These are phyloP conservation scores for Thyatira batis DNA, from an alignment of 2,888 invertebrate genomes.

Conservation along the genomic window DNA sequence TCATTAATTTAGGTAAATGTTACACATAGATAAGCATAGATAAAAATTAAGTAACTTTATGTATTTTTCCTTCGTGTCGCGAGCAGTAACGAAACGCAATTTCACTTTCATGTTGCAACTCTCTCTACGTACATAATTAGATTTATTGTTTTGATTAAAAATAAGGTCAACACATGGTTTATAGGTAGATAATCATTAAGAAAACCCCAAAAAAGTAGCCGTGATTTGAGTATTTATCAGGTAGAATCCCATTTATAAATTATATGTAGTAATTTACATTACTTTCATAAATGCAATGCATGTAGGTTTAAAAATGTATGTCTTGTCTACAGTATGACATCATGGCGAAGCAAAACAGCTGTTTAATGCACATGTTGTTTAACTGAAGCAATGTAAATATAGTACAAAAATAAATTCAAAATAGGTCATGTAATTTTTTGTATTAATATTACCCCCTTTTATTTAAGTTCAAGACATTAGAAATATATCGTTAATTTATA, in stretches of 20 bases:
- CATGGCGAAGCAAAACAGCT: constrained; percentile 1
- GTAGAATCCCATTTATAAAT: neutral
- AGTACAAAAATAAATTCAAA: neutral
- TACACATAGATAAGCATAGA: neutral
- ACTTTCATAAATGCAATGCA: neutral
- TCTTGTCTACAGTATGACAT: neutral
- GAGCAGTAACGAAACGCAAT: neutral
- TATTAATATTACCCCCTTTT: no score
- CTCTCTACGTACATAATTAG: neutral
- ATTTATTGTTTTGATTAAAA: no score
- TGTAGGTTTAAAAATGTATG: neutral
- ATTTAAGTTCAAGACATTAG: no score
- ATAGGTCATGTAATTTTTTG: no score
- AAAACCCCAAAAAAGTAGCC: neutral
- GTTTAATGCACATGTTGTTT: neutral
- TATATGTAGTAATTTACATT: neutral
- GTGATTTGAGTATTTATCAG: neutral
- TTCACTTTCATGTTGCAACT: neutral
- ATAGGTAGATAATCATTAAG: neutral
- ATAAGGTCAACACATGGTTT: neutral
- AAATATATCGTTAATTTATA: no score
- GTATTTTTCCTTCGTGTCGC: neutral
- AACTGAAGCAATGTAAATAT: neutral
- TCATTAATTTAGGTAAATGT: neutral
- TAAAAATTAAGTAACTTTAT: neutral